Evolutionary conservation across 1,140 invertebrate genomes (phyloP).

Genomic region (Drosophila paulistorum): DNA sequence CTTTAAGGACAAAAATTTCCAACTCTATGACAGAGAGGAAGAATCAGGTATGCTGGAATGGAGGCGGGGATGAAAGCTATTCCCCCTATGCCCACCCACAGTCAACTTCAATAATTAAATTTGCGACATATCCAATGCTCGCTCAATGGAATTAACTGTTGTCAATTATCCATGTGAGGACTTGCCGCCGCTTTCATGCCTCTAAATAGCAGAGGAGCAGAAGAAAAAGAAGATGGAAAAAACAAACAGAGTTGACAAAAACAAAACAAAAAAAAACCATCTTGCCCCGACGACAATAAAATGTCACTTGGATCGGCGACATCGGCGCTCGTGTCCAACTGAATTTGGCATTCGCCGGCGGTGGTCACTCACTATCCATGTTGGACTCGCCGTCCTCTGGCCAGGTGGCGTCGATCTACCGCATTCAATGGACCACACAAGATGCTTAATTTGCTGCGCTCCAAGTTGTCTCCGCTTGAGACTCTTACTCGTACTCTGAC

Average conservation of each 20-base stretch:
- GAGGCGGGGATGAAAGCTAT: not conserved
- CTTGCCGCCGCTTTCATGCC: constrained; percentile 71
- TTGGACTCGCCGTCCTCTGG: constrained; percentile 43
- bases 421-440: constrained; percentile 73
- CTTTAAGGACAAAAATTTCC: constrained; percentile 29
- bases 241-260: too few relatives aligned
- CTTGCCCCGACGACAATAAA: constrained; percentile 69
- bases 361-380: constrained; percentile 38
- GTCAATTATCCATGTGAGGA: constrained; percentile 74
- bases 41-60: not conserved
- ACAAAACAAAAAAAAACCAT: constrained; percentile 23
- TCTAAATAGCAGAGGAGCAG: constrained; percentile 61
- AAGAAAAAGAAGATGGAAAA: constrained; percentile 4
- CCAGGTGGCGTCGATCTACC: constrained; percentile 76
- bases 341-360: constrained; percentile 71
- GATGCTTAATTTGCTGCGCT: constrained; percentile 78
- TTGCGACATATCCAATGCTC: constrained; percentile 63
- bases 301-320: constrained; percentile 70
- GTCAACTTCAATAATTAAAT: constrained; percentile 71
- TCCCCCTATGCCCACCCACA: constrained; percentile 55
- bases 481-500: constrained; percentile 62
- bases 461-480: constrained; percentile 60
- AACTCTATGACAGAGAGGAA: not conserved
- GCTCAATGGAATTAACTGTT: constrained; percentile 74
- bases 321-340: constrained; percentile 70